Evolutionary conservation across 2,797 vertebrate species (phyloP).

Genomic region (Miichthys miiuy): DNA sequence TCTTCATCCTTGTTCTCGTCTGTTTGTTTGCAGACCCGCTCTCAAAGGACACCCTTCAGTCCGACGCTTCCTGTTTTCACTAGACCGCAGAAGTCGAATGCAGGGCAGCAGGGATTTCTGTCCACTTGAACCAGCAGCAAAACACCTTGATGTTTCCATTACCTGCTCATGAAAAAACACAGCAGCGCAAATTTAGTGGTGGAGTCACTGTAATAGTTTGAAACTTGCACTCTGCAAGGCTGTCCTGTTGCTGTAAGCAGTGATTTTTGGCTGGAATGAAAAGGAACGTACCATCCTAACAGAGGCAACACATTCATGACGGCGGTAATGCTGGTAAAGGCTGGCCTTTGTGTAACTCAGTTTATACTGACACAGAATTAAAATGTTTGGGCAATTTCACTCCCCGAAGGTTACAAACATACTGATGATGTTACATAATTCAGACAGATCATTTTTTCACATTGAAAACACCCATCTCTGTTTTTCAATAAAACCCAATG

Average conservation of each 20-base stretch:
- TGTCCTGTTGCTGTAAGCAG: not conserved
- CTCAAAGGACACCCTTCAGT: constrained; percentile 78
- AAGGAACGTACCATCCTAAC: not conserved
- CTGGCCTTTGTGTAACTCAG: not conserved
- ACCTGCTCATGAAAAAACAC: constrained; percentile 32
- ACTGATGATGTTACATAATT: constrained; percentile 20
- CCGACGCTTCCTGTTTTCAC: constrained; percentile 86
- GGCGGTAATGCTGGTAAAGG: too few species aligned
- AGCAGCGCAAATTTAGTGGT: too few species aligned
- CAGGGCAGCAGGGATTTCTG: constrained; percentile 26
- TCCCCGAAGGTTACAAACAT: constrained; percentile 6
- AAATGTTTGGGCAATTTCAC: not conserved
- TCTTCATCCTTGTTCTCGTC: constrained; percentile 52
- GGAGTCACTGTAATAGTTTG: not conserved
- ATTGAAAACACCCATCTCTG: constrained; percentile 23
- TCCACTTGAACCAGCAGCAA: constrained; percentile 4
- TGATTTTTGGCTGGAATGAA: too few species aligned
- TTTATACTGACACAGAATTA: not conserved
- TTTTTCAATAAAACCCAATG: constrained; percentile 21
- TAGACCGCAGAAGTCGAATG: constrained; percentile 52
- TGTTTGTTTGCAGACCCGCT: constrained; percentile 80
- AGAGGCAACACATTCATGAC: not conserved
- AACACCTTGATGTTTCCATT: constrained; percentile 36
- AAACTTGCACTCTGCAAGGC: not conserved
- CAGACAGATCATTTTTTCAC: constrained; percentile 7